phyloP scores from a whole-genome alignment of 2,113 vertebrate genomes.

The Amia ocellicauda region DNA sequence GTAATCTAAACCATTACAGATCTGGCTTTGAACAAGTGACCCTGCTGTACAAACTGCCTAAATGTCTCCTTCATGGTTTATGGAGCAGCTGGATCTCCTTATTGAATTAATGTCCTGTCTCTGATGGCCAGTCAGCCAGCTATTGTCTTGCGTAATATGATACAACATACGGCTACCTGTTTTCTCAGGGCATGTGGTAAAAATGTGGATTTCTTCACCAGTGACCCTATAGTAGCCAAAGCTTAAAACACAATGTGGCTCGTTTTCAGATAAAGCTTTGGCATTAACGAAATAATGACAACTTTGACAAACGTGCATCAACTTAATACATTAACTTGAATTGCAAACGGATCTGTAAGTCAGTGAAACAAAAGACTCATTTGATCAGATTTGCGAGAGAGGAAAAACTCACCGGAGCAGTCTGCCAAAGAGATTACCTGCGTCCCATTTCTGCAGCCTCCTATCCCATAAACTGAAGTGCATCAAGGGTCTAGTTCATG shows the following conservation, averaged over 20 bases:
- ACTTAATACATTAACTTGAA: too few species aligned
- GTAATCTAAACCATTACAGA: neutral
- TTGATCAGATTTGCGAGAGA: constrained; percentile 9
- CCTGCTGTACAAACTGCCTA: neutral
- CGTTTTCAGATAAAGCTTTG: too few species aligned
- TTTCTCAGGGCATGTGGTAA: neutral
- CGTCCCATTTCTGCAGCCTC: constrained; percentile 14
- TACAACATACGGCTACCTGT: neutral
- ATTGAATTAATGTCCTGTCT: constrained; percentile 9
- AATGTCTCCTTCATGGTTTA: neutral
- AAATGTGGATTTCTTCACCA: too few species aligned
- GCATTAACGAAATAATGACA: too few species aligned
- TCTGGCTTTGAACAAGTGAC: neutral
- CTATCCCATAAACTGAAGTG: neutral
- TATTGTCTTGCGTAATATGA: neutral
- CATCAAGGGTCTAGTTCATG: too few species aligned
- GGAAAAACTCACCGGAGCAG: constrained; percentile 14
- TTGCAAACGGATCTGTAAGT: too few species aligned
- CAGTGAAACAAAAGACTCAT: too few species aligned
- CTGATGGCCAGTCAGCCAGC: neutral
- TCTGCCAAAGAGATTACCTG: constrained; percentile 25
- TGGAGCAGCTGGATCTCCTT: constrained; percentile 4
- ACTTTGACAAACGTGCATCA: too few species aligned
- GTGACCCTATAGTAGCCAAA: too few species aligned
- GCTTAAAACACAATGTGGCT: too few species aligned